A percentile compares a stretch with the other conserved stretches of the same genome.
Conservation (phyloP, 2,113 vertebrate genomes). For the Dunckerocampus dactyliophorus region DNA sequence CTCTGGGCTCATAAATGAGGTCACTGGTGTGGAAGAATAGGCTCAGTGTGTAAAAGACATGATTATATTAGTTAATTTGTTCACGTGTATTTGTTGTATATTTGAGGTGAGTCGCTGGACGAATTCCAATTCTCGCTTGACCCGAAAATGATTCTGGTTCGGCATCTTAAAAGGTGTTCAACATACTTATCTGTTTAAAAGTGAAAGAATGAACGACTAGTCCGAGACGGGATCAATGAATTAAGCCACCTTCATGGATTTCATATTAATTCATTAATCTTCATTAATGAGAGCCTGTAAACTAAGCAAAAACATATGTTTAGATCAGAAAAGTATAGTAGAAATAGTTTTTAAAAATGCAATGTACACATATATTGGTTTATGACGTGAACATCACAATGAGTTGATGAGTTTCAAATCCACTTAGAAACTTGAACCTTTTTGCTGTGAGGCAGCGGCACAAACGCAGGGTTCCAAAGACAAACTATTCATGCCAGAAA, state of each 20-base stretch:
- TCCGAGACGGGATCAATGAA: background rate
- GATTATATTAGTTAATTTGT: constrained; percentile 8
- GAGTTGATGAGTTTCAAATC: no score
- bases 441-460: no score
- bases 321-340: no score
- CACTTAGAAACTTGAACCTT: no score
- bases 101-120: background rate
- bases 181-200: background rate
- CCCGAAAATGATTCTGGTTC: background rate
- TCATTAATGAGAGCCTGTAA: no score
- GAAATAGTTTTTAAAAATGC: no score
- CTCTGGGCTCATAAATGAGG: constrained; percentile 4
- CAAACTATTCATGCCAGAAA: no score
- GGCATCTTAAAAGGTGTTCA: background rate
- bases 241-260: background rate
- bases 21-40: constrained; percentile 22
- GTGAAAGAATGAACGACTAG: background rate
- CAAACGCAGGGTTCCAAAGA: no score
- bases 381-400: no score
- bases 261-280: background rate
- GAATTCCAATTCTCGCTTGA: background rate
- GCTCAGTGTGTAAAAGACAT: constrained; percentile 9
- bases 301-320: no score
- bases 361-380: no score
- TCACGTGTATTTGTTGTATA: background rate